These are phyloP conservation scores for Nasonia giraulti DNA, from an alignment of 1,140 invertebrate genomes.

Conservation along the genomic window DNA sequence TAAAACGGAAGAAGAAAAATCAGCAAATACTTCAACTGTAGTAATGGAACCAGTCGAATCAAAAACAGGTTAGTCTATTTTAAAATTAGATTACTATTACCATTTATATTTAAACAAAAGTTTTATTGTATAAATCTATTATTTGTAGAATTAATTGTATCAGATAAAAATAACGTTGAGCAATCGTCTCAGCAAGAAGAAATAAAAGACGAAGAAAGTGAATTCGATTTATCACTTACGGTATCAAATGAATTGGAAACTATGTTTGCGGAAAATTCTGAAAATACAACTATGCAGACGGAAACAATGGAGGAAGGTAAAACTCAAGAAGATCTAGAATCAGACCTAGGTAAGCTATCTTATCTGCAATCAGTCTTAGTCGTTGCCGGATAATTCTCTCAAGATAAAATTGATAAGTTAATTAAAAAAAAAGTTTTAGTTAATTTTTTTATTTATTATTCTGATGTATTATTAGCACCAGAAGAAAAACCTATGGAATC, in stretches of 20 bases:
- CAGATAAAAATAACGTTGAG: background rate
- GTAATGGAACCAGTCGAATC: constrained; percentile 66
- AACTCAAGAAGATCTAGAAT: constrained; percentile 67
- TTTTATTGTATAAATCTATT: background rate
- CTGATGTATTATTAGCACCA: constrained; percentile 54
- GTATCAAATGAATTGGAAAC: background rate
- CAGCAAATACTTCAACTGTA: constrained; percentile 55
- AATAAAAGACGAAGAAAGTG: constrained; percentile 72
- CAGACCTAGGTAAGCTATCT: constrained; percentile 74
- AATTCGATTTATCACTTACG: constrained; percentile 68
- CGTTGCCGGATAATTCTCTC: no score
- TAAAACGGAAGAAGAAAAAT: constrained; percentile 59
- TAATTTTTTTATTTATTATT: constrained; percentile 2
- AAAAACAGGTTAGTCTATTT: constrained; percentile 54
- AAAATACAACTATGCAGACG: background rate
- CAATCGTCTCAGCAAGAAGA: background rate
- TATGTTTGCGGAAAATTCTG: background rate
- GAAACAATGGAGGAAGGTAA: background rate
- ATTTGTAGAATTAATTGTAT: background rate
- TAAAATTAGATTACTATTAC: no score
- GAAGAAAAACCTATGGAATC: constrained; percentile 71
- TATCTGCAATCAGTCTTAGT: background rate
- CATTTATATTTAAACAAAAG: background rate
- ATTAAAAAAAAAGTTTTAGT: background rate
- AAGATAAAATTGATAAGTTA: no score